Evolutionary conservation across 2,113 vertebrate species (phyloP), one percentile per base, ranked within the genome.

Genomic region (Eulemur rufifrons): DNA sequence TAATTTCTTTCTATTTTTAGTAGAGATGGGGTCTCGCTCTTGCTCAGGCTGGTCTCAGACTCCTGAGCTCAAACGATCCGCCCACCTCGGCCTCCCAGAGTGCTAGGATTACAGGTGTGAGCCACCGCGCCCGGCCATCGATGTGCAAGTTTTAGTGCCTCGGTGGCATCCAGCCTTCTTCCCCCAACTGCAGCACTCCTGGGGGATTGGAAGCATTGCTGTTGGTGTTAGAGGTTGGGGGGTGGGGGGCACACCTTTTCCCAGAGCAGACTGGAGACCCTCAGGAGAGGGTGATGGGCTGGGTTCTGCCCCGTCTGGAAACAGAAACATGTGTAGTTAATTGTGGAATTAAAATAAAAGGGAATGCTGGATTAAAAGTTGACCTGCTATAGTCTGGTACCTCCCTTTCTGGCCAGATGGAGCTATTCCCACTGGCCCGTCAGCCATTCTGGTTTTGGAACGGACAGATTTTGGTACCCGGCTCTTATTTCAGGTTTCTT

Each of bases 211-310:
- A n/a, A 37, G 54, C 59, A 37, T 61, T 45, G 34, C 17, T 1
- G 0, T 0, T 27, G 52, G 39, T 52, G 0, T 59, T 59, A 17
- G 11, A n/a, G 21, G 29, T 39, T 29, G 50, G 54, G 42, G n/a
- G 52, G 37, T 6, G 50, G 54, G 42, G 29, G 52, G 37, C 27
- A 14, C 11, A 13, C 10, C 2, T 29, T 9, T 4, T 68, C 23
- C 39, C 54, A 34, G 64, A 77, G 6, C 50, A 80, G 29, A 37
- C 25, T 20, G 21, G 8, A 32, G 27, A 63, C 8, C 52, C 20
- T 17, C 25, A 13, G 76, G 63, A 71, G 77, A 68, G 21, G 45
- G 27, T 56, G 66, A 23, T 4, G 29, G 27, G 39, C 42, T 11
- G 50, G 42, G 14, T 47, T 5, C 29, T 39, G 50, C 23, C 29